These are phyloP conservation scores for Periophthalmus modestus DNA, from an alignment of 2,113 vertebrate species.

Conservation along the genomic window DNA sequence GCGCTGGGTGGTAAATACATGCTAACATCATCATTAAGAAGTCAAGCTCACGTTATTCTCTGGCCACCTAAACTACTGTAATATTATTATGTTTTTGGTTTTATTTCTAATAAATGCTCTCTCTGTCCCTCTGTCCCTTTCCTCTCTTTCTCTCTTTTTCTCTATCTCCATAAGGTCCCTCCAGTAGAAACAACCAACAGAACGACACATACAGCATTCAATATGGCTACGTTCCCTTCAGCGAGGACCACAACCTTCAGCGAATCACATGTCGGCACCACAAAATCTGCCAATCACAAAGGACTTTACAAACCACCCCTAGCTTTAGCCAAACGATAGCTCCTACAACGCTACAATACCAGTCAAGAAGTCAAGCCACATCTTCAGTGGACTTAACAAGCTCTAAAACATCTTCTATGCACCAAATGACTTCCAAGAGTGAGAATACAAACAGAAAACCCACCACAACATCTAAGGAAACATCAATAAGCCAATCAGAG, in stretches of 20 bases:
- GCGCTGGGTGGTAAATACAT: too few species aligned
- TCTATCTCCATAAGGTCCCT: background rate
- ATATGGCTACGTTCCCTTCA: slow-evolving; percentile 6
- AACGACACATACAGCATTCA: background rate
- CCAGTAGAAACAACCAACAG: slow-evolving; percentile 1
- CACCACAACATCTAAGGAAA: background rate
- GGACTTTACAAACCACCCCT: background rate
- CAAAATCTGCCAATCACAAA: slow-evolving; percentile 11
- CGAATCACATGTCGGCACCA: background rate
- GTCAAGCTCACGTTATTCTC: too few species aligned
- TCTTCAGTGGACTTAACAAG: background rate
- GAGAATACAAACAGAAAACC: background rate
- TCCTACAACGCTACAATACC: background rate
- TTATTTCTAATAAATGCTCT: background rate
- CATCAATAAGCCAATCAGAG: background rate
- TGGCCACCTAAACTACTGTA: too few species aligned
- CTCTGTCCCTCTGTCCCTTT: background rate
- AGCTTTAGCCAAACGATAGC: slow-evolving; percentile 9
- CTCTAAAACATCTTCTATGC: background rate
- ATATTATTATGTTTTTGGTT: background rate
- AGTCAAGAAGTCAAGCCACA: background rate
- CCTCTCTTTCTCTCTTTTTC: background rate
- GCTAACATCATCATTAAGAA: too few species aligned
- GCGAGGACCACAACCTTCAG: slow-evolving; percentile 11
- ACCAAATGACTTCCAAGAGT: background rate